Conservation (phyloP, 2,113 vertebrate genomes). For the Triplophysa siluroides region DNA sequence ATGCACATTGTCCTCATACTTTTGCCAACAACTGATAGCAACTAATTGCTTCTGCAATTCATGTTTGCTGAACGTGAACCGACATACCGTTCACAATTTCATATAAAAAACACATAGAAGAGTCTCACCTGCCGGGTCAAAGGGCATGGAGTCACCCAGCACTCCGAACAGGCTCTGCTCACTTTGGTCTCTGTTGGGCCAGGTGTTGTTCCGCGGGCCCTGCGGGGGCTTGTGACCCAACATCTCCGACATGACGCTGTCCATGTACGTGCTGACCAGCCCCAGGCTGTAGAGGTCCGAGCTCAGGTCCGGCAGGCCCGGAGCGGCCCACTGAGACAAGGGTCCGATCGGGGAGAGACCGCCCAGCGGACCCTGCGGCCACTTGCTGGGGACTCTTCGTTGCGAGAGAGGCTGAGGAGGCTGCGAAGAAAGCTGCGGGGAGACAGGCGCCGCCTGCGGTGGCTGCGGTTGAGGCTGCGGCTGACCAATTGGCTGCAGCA, state of each 20-base stretch:
- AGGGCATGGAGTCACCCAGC: constrained; percentile 91
- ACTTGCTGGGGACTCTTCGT: constrained; percentile 84
- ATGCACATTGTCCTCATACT: no score
- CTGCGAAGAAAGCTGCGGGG: constrained; percentile 72
- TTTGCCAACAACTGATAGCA: no score
- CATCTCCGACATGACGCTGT: constrained; percentile 95
- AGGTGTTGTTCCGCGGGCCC: constrained; percentile 97
- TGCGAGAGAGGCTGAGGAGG: constrained; percentile 60
- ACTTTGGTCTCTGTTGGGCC: constrained; percentile 97
- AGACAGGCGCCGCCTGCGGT: constrained; percentile 74
- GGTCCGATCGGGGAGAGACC: constrained; percentile 84
- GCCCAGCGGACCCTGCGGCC: constrained; percentile 80
- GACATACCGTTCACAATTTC: no score
- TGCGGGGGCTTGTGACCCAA: constrained; percentile 94
- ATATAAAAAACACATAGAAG: background rate
- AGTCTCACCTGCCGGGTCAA: constrained; percentile 92
- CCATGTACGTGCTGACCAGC: constrained; percentile 97
- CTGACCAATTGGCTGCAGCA: constrained; percentile 66
- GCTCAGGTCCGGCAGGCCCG: constrained; percentile 88
- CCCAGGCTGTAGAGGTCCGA: constrained; percentile 96
- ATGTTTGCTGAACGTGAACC: no score
- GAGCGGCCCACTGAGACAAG: constrained; percentile 87
- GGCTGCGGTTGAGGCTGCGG: constrained; percentile 86
- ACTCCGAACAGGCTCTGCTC: constrained; percentile 89
- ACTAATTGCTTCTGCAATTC: no score